Evolutionary conservation across 2,113 vertebrate species (phyloP).

Genomic region (Nematolebias whitei): DNA sequence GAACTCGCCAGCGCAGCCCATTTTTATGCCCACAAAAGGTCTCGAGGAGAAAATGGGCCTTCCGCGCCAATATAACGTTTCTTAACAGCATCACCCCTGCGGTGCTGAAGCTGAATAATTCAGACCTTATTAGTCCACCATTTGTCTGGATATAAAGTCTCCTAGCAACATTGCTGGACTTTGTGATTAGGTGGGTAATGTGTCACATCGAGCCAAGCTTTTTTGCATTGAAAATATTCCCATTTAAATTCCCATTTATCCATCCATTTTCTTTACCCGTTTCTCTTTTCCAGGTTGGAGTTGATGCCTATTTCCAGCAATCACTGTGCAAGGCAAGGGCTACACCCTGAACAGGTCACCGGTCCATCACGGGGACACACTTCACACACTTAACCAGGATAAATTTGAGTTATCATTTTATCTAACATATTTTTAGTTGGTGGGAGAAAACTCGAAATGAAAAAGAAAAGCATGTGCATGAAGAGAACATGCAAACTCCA

Average conservation of each 20-base stretch:
- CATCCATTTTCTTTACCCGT: too few relatives aligned
- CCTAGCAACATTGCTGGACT: slow-evolving; percentile 48
- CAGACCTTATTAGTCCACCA: slow-evolving; percentile 57
- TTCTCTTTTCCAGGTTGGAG: too few relatives aligned
- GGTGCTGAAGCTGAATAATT: slow-evolving; percentile 63
- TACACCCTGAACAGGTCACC: too few relatives aligned
- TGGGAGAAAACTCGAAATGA: too few relatives aligned
- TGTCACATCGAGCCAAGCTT: slow-evolving; percentile 16
- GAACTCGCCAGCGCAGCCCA: slow-evolving; percentile 36
- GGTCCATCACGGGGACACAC: too few relatives aligned
- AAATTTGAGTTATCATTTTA: too few relatives aligned
- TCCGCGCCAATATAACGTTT: slow-evolving; percentile 47
- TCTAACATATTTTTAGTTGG: too few relatives aligned
- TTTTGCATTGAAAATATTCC: slow-evolving; percentile 3
- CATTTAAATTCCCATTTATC: not conserved
- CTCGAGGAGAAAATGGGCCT: slow-evolving; percentile 42
- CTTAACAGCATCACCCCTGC: slow-evolving; percentile 57
- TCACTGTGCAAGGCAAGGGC: too few relatives aligned
- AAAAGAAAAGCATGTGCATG: too few relatives aligned
- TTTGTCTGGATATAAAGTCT: slow-evolving; percentile 64
- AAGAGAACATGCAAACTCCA: too few relatives aligned
- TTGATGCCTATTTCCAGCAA: too few relatives aligned
- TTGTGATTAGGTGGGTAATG: slow-evolving; percentile 31
- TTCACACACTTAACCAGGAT: too few relatives aligned
- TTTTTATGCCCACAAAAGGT: slow-evolving; percentile 53